Percentiles rank a stretch among this genome's conserved stretches.
Conservation (phyloP, 2,888 invertebrate genomes). For the Coenonympha arcania region DNA sequence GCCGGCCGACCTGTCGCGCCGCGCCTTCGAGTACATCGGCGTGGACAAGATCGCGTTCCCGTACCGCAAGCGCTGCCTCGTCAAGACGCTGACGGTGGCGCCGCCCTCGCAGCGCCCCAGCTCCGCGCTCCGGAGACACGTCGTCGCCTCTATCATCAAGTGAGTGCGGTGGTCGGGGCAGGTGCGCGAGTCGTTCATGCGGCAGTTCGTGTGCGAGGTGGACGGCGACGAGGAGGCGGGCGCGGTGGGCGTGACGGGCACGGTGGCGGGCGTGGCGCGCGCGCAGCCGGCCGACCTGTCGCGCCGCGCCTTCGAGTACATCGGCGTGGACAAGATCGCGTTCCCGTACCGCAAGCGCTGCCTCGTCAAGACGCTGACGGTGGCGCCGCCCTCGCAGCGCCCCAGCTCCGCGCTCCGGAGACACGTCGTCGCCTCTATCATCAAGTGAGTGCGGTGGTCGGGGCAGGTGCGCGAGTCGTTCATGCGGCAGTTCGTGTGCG, state of each 20-base stretch:
- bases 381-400: constrained; percentile 86
- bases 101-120: constrained; percentile 88
- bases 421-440: constrained; percentile 88
- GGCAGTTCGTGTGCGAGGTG: constrained; percentile 94
- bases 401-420: constrained; percentile 85
- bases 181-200: constrained; percentile 98
- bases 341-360: constrained; percentile 85
- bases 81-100: constrained; percentile 85
- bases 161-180: too few species aligned
- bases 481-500: constrained; percentile 97
- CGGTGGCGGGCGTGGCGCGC: constrained; percentile 25
- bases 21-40: constrained; percentile 62
- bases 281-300: constrained; percentile 42
- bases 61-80: constrained; percentile 87
- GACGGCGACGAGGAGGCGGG: constrained; percentile 85
- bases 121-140: constrained; percentile 84
- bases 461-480: constrained; percentile 96
- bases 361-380: constrained; percentile 85
- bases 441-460: too few species aligned
- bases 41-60: constrained; percentile 63
- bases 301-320: constrained; percentile 61
- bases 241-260: constrained; percentile 42
- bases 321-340: constrained; percentile 57
- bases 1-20: constrained; percentile 47
- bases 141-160: constrained; percentile 91